These are phyloP conservation scores for Cephalotes varians DNA, from an alignment of 2,888 invertebrate species.

Conservation along the genomic window DNA sequence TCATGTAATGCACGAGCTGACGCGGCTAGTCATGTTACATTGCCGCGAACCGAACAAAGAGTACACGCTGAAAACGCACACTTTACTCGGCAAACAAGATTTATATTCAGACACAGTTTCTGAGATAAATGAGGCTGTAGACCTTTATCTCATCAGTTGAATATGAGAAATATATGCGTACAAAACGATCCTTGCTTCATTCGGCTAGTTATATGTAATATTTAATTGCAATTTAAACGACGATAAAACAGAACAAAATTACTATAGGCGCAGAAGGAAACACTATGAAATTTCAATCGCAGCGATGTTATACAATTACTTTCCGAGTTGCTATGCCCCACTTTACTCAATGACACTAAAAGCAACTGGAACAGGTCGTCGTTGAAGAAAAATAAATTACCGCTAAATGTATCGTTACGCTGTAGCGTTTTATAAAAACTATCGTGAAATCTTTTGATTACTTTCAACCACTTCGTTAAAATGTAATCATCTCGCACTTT, in stretches of 20 bases:
- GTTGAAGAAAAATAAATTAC: constrained; percentile 40
- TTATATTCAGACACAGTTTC: constrained; percentile 52
- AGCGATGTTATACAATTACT: constrained; percentile 23
- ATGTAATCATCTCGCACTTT: constrained; percentile 36
- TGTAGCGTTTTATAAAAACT: constrained; percentile 18
- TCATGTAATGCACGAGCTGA: constrained; percentile 52
- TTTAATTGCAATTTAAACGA: constrained; percentile 23
- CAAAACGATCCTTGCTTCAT: constrained; percentile 12
- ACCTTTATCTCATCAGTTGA: constrained; percentile 39
- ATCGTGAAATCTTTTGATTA: constrained; percentile 38
- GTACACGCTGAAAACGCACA: constrained; percentile 52
- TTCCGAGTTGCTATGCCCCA: constrained; percentile 33
- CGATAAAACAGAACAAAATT: background rate
- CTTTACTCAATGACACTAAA: constrained; percentile 35
- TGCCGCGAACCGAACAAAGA: constrained; percentile 51
- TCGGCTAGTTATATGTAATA: constrained; percentile 7
- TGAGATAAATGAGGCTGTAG: constrained; percentile 41
- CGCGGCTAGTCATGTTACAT: constrained; percentile 53
- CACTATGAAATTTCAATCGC: constrained; percentile 33
- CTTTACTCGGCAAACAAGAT: constrained; percentile 52
- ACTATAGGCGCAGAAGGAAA: background rate
- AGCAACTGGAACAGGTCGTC: constrained; percentile 20
- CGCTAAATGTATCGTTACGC: constrained; percentile 20
- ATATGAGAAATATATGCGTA: constrained; percentile 20
- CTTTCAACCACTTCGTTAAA: constrained; percentile 36